These are phyloP conservation scores for Hippocampus barbouri DNA, from an alignment of 2,113 vertebrate species.

Conservation along the genomic window DNA sequence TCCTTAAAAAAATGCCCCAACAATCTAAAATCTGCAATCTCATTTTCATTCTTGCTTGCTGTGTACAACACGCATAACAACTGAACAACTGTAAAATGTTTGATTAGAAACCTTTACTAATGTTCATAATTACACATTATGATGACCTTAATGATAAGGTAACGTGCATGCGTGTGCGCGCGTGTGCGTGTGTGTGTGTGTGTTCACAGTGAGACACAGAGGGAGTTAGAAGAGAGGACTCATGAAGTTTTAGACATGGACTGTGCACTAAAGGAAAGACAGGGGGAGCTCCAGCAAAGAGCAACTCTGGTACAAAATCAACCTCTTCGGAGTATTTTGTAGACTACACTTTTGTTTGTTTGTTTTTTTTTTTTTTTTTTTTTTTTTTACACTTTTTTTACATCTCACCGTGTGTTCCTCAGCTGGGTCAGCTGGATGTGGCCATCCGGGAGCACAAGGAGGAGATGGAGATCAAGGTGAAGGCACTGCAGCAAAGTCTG, in stretches of 20 bases:
- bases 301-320: conserved; percentile 79
- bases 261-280: conserved; percentile 84
- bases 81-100: neutral
- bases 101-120: no score
- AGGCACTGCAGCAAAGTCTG: conserved; percentile 77
- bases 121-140: neutral
- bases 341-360: neutral
- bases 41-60: neutral
- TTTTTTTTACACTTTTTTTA: no score
- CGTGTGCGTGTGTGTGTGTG: neutral
- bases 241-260: conserved; percentile 87
- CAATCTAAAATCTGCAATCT: neutral
- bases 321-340: neutral
- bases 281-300: conserved; percentile 91
- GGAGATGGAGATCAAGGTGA: conserved; percentile 87
- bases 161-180: no score
- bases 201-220: conserved; percentile 78
- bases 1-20: neutral
- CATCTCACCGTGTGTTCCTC: no score
- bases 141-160: neutral
- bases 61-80: neutral
- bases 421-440: conserved; percentile 88
- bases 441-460: conserved; percentile 83
- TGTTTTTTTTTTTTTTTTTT: neutral
- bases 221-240: conserved; percentile 85